Conservation (phyloP, 2,797 vertebrate genomes). For the Acropternis orthonyx region DNA sequence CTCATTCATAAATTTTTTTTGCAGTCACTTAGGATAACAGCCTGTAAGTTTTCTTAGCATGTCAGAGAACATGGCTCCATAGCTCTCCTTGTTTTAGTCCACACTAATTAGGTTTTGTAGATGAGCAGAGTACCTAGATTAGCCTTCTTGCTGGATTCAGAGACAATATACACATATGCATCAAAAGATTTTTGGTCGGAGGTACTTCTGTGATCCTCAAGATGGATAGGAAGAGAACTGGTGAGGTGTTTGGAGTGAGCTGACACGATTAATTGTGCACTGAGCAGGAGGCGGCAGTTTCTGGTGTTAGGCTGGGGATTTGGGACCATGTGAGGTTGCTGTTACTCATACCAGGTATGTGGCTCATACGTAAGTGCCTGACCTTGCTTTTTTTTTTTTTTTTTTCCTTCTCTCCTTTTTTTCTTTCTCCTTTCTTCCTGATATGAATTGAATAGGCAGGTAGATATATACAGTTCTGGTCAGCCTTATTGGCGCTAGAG, state of each 20-base stretch:
- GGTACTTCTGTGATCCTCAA: not conserved
- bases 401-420: not conserved
- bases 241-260: not conserved
- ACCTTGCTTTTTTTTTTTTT: not conserved
- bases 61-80: not conserved
- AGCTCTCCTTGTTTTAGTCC: not conserved
- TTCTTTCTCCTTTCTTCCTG: not conserved
- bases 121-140: not conserved
- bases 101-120: not conserved
- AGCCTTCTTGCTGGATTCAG: not conserved
- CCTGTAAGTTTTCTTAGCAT: not conserved
- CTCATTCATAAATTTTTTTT: not conserved
- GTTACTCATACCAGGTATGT: not conserved
- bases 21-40: not conserved
- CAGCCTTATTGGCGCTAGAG: slow-evolving; percentile 5
- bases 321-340: not conserved
- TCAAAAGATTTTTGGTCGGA: not conserved
- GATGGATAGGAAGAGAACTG: not conserved
- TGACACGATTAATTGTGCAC: not conserved
- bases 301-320: not conserved
- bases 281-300: not conserved
- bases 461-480: slow-evolving; percentile 17
- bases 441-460: slow-evolving; percentile 33
- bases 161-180: not conserved
- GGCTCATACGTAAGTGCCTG: not conserved